A percentile compares a stretch with the other conserved stretches of the same genome.
Conservation (phyloP, 2,888 invertebrate genomes). For the Dryococelus australis region DNA sequence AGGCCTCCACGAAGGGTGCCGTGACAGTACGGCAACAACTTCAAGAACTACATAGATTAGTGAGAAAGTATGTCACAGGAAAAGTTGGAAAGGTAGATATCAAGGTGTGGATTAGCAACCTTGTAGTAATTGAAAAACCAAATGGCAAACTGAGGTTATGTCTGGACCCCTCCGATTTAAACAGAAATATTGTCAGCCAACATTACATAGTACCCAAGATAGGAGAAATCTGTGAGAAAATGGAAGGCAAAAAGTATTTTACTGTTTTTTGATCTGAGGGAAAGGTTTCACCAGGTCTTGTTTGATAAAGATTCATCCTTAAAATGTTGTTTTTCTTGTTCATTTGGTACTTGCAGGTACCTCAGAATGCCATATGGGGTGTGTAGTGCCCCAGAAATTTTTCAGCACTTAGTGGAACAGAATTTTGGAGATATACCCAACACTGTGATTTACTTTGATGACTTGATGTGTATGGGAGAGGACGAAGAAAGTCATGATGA, state of each 20-base stretch:
- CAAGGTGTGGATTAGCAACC: background rate
- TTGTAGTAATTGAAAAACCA: background rate
- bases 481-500: background rate
- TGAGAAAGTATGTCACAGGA: background rate
- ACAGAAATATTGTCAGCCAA: background rate
- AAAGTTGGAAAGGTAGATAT: background rate
- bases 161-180: background rate
- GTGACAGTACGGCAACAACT: background rate
- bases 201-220: background rate
- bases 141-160: conserved; percentile 2
- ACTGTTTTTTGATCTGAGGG: background rate
- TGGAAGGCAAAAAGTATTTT: background rate
- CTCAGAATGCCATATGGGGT: background rate
- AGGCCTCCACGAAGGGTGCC: background rate
- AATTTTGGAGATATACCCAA: background rate
- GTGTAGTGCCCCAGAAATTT: background rate
- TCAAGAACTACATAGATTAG: background rate
- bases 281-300: background rate
- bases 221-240: background rate
- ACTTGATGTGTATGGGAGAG: background rate
- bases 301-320: background rate
- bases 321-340: background rate
- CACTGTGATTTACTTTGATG: background rate
- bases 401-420: background rate
- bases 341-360: background rate